phyloP scores from a whole-genome alignment of 2,888 invertebrate genomes.

The Mesorhabditis sp. region DNA sequence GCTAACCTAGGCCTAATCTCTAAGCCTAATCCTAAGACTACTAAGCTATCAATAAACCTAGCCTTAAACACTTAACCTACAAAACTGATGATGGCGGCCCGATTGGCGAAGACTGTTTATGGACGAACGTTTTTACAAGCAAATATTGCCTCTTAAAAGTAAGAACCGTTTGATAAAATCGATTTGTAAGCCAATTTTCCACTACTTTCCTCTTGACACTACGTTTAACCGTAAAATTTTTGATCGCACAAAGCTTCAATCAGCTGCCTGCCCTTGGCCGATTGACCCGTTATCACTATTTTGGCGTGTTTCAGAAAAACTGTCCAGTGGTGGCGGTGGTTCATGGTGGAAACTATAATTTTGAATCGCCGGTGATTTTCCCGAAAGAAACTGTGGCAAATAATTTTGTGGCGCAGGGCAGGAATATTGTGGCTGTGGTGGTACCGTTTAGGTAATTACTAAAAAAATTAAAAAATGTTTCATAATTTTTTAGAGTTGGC shows the following conservation, averaged over 20 bases:
- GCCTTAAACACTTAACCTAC: slow-evolving; percentile 15
- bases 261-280: no score
- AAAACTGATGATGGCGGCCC: slow-evolving; percentile 19
- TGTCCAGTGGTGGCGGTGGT: slow-evolving; percentile 25
- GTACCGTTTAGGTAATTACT: slow-evolving; percentile 8
- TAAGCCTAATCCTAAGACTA: no score
- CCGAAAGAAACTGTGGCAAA: slow-evolving; percentile 22
- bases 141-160: slow-evolving; percentile 17
- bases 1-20: no score
- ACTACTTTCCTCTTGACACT: not conserved
- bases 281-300: no score
- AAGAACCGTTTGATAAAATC: not conserved
- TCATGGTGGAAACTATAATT: slow-evolving; percentile 22
- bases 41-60: not conserved
- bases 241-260: not conserved
- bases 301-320: slow-evolving; percentile 17
- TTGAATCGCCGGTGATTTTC: slow-evolving; percentile 20
- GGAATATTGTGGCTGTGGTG: slow-evolving; percentile 26
- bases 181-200: slow-evolving; percentile 9
- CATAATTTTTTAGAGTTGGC: slow-evolving; percentile 19
- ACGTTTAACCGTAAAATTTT: not conserved
- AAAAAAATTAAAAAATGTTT: not conserved
- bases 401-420: slow-evolving; percentile 26
- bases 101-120: slow-evolving; percentile 28
- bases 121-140: slow-evolving; percentile 27